Evolutionary conservation across 2,888 invertebrate genomes (phyloP), one percentile per base, ranked within the genome.

Genomic region (Drosophila picticornis): DNA sequence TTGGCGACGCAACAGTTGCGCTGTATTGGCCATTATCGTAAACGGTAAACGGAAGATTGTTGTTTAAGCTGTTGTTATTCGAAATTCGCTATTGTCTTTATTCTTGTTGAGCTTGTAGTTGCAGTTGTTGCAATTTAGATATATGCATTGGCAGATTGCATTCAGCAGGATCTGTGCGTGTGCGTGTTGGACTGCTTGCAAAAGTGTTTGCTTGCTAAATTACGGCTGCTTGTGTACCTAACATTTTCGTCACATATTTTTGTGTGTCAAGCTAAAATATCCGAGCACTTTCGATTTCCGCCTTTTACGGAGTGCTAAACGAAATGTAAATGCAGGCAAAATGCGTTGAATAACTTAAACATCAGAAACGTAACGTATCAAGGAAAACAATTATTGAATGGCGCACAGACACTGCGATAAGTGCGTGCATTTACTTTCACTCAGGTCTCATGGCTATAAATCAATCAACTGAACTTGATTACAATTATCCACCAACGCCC

Each of bases 1-100:
- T 94, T 98, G 98, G 66, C 98, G 95, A 83, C 98, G 95, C 91
- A 97, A 96, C 92, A 98, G 94, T 94, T 98, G 98, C 66, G 97
- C 97, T 84, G 97, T 97, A 93, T 98, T 98, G 91, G 98, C 97
- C 98, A 98, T 97, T 72, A 32, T 67, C 13, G 69, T 32, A 43
- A 46, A 58, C 32, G 62, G 60, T 62, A 58, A 77, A 60, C 72
- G 46, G 22, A 64, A 72, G 52, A 65, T 48, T 64, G 48, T 53
- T 46, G 59, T 43, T 65, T 40, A 57, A 34, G 31, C 56, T 57
- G 50, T 55, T 59, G 10, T 9, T 61, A 9, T 22, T 16, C 3
- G 31, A 38, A 55, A 56, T 36, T 60, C 55, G 58, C 43, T 52
- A 22, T 40, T 50, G 34, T 67, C 13, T 40, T 55, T 56, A 22